phyloP scores from a whole-genome alignment of 2,113 vertebrate species.

The Sebastes schlegelii region DNA sequence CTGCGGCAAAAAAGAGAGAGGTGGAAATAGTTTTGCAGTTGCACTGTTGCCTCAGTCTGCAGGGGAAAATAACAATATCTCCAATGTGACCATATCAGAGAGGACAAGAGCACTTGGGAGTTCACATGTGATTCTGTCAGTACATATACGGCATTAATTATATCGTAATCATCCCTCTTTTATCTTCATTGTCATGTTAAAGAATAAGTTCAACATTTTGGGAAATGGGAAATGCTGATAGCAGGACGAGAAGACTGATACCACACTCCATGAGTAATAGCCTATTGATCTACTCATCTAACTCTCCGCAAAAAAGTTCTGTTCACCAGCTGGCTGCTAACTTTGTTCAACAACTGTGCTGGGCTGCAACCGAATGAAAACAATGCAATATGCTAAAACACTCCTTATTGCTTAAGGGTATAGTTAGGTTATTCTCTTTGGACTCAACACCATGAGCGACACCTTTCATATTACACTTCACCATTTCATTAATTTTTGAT shows the following conservation, averaged over 20 bases:
- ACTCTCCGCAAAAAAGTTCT: neutral
- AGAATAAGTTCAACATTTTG: neutral
- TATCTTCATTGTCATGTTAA: neutral
- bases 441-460: neutral
- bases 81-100: neutral
- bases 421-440: neutral
- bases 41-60: slow-evolving; percentile 36
- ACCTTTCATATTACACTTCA: neutral
- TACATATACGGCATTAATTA: neutral
- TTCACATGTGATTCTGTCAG: neutral
- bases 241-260: neutral
- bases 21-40: slow-evolving; percentile 42
- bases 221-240: neutral
- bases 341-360: no score
- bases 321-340: no score
- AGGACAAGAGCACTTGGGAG: neutral
- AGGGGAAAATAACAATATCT: slow-evolving; percentile 42
- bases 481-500: neutral
- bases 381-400: neutral
- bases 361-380: neutral
- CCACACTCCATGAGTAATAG: no score
- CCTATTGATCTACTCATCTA: neutral
- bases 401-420: neutral
- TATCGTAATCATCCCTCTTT: neutral
- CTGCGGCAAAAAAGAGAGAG: slow-evolving; percentile 40